phyloP scores from a whole-genome alignment of 1,140 invertebrate genomes.

The Archegozetes longisetosus region DNA sequence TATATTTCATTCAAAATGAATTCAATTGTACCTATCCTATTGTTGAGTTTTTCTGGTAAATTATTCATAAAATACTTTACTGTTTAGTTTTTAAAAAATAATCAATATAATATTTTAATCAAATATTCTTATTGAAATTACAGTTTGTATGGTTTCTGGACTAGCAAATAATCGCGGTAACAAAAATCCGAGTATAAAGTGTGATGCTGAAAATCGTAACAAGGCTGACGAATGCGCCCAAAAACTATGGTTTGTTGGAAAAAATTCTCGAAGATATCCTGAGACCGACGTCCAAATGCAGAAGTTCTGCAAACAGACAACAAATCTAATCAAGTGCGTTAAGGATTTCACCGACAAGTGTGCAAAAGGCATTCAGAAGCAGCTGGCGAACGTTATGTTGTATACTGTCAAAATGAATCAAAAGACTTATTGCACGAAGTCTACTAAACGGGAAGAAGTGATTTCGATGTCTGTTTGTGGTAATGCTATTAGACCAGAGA shows the following conservation, averaged over 20 bases:
- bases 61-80: too few species aligned
- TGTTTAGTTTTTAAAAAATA: too few species aligned
- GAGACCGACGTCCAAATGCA: neutral
- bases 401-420: constrained; percentile 6
- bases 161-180: too few species aligned
- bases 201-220: neutral
- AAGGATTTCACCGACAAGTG: constrained; percentile 5
- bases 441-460: neutral
- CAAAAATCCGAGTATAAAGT: too few species aligned
- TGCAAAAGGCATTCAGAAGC: neutral
- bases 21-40: too few species aligned
- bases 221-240: constrained; percentile 8
- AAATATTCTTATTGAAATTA: too few species aligned
- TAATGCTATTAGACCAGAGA: constrained; percentile 1
- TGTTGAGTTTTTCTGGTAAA: too few species aligned
- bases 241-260: constrained; percentile 12
- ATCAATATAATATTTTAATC: too few species aligned
- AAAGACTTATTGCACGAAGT: neutral
- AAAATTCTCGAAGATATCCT: constrained; percentile 6
- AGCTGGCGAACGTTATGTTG: constrained; percentile 11
- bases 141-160: too few species aligned
- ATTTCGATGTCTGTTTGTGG: neutral
- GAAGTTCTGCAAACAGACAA: constrained; percentile 1
- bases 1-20: too few species aligned
- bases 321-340: constrained; percentile 4